Conservation (phyloP, 2,888 invertebrate genomes). For the Platypus cylindrus region DNA sequence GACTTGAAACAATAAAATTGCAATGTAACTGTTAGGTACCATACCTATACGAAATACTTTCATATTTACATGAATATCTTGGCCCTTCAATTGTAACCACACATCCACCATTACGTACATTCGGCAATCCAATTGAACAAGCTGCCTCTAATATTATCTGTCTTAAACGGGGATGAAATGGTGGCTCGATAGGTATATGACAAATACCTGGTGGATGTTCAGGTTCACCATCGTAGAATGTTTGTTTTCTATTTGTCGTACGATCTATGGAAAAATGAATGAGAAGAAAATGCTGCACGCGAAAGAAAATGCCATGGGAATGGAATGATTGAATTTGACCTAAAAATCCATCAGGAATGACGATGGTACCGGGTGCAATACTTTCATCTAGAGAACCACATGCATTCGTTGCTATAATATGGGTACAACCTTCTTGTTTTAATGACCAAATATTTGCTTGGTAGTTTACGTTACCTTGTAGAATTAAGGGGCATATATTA, state of each 20-base stretch:
- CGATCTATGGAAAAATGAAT: no score
- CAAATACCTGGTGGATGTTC: conserved; percentile 61
- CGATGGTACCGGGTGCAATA: conserved; percentile 78
- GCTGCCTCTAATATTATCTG: conserved; percentile 42
- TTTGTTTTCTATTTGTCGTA: conserved; percentile 52
- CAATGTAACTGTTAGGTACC: no score
- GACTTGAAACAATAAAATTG: no score
- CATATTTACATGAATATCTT: conserved; percentile 82
- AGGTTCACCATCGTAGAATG: conserved; percentile 73
- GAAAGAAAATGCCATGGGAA: not conserved
- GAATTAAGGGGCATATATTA: no score
- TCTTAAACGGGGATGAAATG: conserved; percentile 67
- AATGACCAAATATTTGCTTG: conserved; percentile 89
- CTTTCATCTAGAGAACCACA: conserved; percentile 83
- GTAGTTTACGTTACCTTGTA: conserved; percentile 78
- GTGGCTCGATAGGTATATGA: conserved; percentile 86
- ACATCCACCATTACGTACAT: conserved; percentile 52
- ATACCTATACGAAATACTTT: conserved; percentile 71
- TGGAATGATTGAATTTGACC: no score
- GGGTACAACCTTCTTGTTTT: conserved; percentile 74
- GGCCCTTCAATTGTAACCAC: conserved; percentile 81
- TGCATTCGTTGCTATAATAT: conserved; percentile 86
- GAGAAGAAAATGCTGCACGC: no score
- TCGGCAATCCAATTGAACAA: conserved; percentile 41
- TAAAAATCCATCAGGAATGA: conserved; percentile 77